Conservation (phyloP, 30 jellyfish, hydroid and myxozoan genomes). For the Kudoa iwatai region DNA sequence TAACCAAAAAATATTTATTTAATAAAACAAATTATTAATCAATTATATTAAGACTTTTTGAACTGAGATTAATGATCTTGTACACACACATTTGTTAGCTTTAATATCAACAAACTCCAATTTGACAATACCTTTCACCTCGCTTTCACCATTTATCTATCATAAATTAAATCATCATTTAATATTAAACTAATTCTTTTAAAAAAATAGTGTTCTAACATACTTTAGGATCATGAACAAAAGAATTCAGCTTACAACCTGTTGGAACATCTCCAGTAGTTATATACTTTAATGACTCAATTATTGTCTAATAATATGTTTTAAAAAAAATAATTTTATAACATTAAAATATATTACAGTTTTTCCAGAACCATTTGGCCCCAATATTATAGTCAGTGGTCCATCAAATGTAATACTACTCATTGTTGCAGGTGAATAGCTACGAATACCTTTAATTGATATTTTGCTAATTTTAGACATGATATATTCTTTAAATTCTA, state of each 20-base stretch:
- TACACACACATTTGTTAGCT: slow-evolving; percentile 12
- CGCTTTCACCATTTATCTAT: slow-evolving; percentile 57
- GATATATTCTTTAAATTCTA: no score
- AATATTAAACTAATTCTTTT: neutral
- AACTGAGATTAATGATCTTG: slow-evolving; percentile 19
- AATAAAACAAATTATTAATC: neutral
- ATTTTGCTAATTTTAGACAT: no score
- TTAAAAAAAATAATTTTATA: no score
- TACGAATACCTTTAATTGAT: neutral
- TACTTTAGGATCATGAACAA: slow-evolving; percentile 85
- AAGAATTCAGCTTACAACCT: slow-evolving; percentile 31
- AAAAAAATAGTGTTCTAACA: neutral
- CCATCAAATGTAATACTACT: neutral
- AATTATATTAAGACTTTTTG: slow-evolving; percentile 32
- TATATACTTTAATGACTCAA: slow-evolving; percentile 30
- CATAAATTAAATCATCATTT: neutral
- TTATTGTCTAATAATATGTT: slow-evolving; percentile 33
- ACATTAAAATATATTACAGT: no score
- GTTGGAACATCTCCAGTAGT: slow-evolving; percentile 72
- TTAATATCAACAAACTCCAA: slow-evolving; percentile 21
- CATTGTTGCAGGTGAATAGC: neutral
- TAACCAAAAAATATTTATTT: neutral
- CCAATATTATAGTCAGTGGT: neutral
- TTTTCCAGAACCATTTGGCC: neutral
- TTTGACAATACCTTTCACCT: slow-evolving; percentile 60